Evolutionary conservation across 1,140 invertebrate genomes (phyloP).

Genomic region (Atta cephalotes): DNA sequence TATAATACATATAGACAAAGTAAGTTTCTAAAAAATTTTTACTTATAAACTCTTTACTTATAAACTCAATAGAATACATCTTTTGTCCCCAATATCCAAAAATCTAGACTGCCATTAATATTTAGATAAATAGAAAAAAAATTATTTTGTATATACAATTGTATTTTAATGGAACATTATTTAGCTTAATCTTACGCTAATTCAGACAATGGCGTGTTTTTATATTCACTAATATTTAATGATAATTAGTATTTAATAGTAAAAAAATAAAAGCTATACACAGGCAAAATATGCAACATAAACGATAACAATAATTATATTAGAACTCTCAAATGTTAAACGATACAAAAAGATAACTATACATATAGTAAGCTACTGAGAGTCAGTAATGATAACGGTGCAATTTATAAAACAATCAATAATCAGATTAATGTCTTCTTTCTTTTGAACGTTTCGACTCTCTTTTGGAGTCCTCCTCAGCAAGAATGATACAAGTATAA

Average conservation of each 20-base stretch:
- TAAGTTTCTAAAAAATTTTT: background rate
- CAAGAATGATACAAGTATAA: too few species aligned
- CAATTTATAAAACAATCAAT: too few species aligned
- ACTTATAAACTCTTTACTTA: background rate
- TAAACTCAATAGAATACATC: background rate
- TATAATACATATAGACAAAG: background rate
- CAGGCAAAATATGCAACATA: background rate
- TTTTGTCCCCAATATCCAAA: background rate
- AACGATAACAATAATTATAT: too few species aligned
- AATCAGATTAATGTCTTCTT: too few species aligned
- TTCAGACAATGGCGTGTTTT: background rate
- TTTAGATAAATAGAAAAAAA: slow-evolving; percentile 7
- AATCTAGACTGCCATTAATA: background rate
- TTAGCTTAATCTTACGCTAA: background rate
- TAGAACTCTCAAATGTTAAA: too few species aligned
- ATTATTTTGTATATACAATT: background rate
- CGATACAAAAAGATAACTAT: too few species aligned
- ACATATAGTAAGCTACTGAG: too few species aligned
- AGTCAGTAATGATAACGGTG: too few species aligned
- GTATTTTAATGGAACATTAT: background rate
- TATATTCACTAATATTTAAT: background rate
- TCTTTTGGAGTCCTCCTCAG: too few species aligned
- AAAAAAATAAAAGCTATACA: background rate
- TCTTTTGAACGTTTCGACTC: too few species aligned
- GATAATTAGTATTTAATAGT: too few species aligned